Evolutionary conservation across 2,888 invertebrate species (phyloP).

Genomic region (Pachliopta kotzebuea): DNA sequence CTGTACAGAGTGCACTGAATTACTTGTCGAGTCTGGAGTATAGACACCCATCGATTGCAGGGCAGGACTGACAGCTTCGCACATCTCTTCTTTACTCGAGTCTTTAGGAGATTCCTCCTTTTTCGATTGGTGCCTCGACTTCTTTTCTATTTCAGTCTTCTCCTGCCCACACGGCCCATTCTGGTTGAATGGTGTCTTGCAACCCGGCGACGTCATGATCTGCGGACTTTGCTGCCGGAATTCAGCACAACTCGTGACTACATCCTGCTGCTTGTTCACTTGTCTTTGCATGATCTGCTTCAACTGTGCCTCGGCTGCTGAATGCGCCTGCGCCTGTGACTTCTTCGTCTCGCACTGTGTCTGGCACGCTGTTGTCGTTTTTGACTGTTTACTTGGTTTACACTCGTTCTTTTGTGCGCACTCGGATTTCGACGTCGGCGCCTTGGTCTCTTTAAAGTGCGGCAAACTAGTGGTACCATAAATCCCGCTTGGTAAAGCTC

Average conservation of each 20-base stretch:
- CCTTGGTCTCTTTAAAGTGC: slow-evolving; percentile 70
- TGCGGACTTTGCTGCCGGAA: slow-evolving; percentile 68
- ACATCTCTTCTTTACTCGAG: slow-evolving; percentile 64
- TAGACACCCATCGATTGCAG: slow-evolving; percentile 92
- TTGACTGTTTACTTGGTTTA: slow-evolving; percentile 68
- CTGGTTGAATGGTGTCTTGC: slow-evolving; percentile 60
- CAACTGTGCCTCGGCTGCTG: slow-evolving; percentile 56
- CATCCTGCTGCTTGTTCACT: slow-evolving; percentile 60
- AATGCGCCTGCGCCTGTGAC: slow-evolving; percentile 47
- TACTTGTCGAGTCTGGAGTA: slow-evolving; percentile 91
- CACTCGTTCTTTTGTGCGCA: slow-evolving; percentile 69
- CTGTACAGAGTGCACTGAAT: slow-evolving; percentile 89
- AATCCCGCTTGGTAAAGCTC: slow-evolving; percentile 63
- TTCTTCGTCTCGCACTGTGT: slow-evolving; percentile 72
- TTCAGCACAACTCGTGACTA: slow-evolving; percentile 61
- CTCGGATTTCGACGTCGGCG: slow-evolving; percentile 60
- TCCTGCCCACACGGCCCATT: slow-evolving; percentile 65
- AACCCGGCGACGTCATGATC: slow-evolving; percentile 59
- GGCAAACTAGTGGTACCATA: slow-evolving; percentile 65
- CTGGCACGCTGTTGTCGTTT: slow-evolving; percentile 69
- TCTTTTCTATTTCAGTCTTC: slow-evolving; percentile 71
- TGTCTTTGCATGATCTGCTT: slow-evolving; percentile 72
- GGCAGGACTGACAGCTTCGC: slow-evolving; percentile 78
- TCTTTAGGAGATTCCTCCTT: slow-evolving; percentile 71
- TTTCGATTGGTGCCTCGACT: slow-evolving; percentile 58